Conservation (phyloP, 2,797 vertebrate genomes). For the Hephaestus fuliginosus region DNA sequence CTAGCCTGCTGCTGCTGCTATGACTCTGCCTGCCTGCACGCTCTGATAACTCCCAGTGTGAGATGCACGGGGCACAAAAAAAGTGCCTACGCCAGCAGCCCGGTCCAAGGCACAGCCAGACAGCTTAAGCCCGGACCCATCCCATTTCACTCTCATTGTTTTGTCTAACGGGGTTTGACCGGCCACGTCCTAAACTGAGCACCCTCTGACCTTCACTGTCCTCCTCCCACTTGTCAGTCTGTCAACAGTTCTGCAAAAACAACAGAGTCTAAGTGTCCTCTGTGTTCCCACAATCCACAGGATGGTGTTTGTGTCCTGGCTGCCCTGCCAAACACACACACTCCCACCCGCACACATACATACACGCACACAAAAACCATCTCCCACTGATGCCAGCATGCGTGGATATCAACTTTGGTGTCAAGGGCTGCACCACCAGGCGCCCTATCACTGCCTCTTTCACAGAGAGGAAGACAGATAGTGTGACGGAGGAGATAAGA, state of each 20-base stretch:
- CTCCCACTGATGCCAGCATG: conserved; percentile 37
- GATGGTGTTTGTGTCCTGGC: conserved; percentile 40
- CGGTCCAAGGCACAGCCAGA: conserved; percentile 63
- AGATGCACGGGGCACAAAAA: conserved; percentile 67
- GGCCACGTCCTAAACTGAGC: conserved; percentile 60
- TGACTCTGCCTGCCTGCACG: conserved; percentile 63
- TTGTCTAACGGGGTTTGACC: conserved; percentile 63
- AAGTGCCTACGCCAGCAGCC: conserved; percentile 79
- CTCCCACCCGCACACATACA: conserved; percentile 17
- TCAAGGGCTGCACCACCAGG: conserved; percentile 54
- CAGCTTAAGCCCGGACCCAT: conserved; percentile 72
- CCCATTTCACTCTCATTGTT: conserved; percentile 70
- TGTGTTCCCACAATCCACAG: conserved; percentile 52
- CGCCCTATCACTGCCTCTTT: conserved; percentile 54
- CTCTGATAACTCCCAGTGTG: conserved; percentile 71
- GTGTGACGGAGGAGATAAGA: conserved; percentile 63
- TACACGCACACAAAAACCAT: conserved; percentile 22
- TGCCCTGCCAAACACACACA: conserved; percentile 36
- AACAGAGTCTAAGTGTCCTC: conserved; percentile 44
- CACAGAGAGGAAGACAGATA: conserved; percentile 59
- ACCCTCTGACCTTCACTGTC: conserved; percentile 58
- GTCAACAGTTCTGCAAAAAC: conserved; percentile 54
- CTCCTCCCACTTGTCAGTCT: conserved; percentile 50
- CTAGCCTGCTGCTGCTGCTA: conserved; percentile 48
- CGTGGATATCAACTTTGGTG: conserved; percentile 59